These are phyloP conservation scores for Pipistrellus nathusii DNA, from an alignment of 2,797 vertebrate genomes.

Conservation along the genomic window DNA sequence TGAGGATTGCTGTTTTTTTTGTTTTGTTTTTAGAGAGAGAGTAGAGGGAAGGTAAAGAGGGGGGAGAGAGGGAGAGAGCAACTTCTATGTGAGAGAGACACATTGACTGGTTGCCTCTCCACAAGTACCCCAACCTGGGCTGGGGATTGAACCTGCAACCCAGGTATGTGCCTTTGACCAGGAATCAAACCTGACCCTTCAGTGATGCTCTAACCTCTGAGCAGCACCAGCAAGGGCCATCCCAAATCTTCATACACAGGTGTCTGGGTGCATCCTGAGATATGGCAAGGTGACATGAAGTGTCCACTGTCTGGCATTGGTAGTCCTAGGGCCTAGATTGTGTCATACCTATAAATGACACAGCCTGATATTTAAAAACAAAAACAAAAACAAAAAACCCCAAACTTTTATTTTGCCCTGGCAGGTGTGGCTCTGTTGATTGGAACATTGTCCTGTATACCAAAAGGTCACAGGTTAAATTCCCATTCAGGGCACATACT, in stretches of 20 bases:
- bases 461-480: not conserved
- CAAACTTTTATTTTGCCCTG: not conserved
- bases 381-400: too few relatives aligned
- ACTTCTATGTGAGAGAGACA: too few relatives aligned
- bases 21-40: too few relatives aligned
- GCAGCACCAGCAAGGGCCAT: not conserved
- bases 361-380: not conserved
- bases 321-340: not conserved
- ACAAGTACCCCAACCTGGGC: too few relatives aligned
- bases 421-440: not conserved
- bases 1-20: too few relatives aligned
- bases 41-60: too few relatives aligned
- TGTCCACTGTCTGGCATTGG: not conserved
- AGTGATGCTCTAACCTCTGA: too few relatives aligned
- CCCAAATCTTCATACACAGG: not conserved
- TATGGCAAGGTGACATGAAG: not conserved
- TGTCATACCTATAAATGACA: not conserved
- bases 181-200: too few relatives aligned
- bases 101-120: too few relatives aligned
- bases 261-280: not conserved
- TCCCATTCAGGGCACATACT: not conserved
- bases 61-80: too few relatives aligned
- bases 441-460: not conserved
- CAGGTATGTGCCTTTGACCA: too few relatives aligned
- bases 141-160: too few relatives aligned